Base-by-base conservation (phyloP, 2,888 invertebrate genomes). In the Stenodera caucasica region DNA sequence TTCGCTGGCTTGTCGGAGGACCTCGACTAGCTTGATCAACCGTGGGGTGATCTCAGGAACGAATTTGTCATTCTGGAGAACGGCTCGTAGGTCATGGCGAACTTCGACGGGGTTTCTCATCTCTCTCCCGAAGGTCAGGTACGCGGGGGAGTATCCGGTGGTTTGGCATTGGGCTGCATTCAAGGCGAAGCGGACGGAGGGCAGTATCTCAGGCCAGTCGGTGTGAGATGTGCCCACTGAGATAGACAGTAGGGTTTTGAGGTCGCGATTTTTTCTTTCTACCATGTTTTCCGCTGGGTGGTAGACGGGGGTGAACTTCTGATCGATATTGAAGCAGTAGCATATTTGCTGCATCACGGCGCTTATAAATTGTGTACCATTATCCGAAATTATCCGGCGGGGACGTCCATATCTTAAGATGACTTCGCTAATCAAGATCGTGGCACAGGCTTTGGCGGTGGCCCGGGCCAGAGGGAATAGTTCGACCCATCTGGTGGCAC, bases 111-210 rank as follows among this genome's bases (percentile, higher is more conserved):
- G 68, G 64, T 59, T 66, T 53, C 65, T 58, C 8, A 75, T 14
- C 45, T 76, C 75, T 2, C 73, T 59, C 0, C 64, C 75, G 40
- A 74, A 72, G 0, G 64, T 70, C 0, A 75, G 57, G 30, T 67
- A 73, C 0, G 74, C 71, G 1, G 75, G 64, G 0, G 70, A 59
- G 1, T 37, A 30, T 0, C 71, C 70, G 14, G 21, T 60, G 9
- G 33, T 55, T 32, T 55, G 12, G 40, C 66, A 63, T 1, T 15
- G 12, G 0, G 69, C 63, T 3, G 60, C 66, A 33, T 73, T 74
- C 64, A 71, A 67, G 0, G 74, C 70, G 29, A 71, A 74, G 1
- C 71, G 62, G 0, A 74, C 63, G 0, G 49, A 11, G 0, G 75
- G 60, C 3, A 75, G 40, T 0, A 15, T 23, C 4, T 58, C 55